Evolutionary conservation across 1,140 invertebrate genomes (phyloP).

Genomic region (Wasmannia auropunctata): DNA sequence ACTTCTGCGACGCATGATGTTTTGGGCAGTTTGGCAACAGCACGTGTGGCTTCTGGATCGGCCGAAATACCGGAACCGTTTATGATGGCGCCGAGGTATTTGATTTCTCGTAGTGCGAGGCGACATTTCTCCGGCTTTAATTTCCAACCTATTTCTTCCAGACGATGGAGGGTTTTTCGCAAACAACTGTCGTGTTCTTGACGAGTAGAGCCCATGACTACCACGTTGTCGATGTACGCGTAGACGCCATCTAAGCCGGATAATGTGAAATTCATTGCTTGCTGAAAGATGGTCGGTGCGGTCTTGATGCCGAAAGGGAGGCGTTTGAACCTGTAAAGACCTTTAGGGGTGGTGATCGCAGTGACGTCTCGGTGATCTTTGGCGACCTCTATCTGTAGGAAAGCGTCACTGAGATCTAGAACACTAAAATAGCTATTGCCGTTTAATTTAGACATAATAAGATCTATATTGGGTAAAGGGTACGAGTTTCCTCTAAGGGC

Average conservation of each 20-base stretch:
- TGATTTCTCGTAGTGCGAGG: not conserved
- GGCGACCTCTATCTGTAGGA: not conserved
- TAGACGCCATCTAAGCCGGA: not conserved
- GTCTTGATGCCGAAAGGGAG: constrained; percentile 76
- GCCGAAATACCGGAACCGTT: not conserved
- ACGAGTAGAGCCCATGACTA: not conserved
- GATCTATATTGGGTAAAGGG: not conserved
- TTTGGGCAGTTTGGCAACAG: not conserved
- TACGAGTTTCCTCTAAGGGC: not conserved
- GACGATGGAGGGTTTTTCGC: not conserved
- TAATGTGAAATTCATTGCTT: constrained; percentile 79
- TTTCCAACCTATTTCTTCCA: not conserved
- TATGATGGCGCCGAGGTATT: not conserved
- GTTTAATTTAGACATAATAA: not conserved
- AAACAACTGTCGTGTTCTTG: constrained; percentile 13
- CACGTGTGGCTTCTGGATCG: not conserved
- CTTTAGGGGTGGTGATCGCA: not conserved
- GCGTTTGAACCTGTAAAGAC: not conserved
- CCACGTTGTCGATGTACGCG: constrained; percentile 19
- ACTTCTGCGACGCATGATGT: not conserved
- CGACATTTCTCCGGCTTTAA: not conserved
- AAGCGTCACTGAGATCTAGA: not conserved
- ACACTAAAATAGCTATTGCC: not conserved
- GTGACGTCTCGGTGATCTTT: not conserved
- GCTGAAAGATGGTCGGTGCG: constrained; percentile 85